These are phyloP conservation scores for Sinhomidia bicolor DNA, from an alignment of 2,888 invertebrate species.

Conservation along the genomic window DNA sequence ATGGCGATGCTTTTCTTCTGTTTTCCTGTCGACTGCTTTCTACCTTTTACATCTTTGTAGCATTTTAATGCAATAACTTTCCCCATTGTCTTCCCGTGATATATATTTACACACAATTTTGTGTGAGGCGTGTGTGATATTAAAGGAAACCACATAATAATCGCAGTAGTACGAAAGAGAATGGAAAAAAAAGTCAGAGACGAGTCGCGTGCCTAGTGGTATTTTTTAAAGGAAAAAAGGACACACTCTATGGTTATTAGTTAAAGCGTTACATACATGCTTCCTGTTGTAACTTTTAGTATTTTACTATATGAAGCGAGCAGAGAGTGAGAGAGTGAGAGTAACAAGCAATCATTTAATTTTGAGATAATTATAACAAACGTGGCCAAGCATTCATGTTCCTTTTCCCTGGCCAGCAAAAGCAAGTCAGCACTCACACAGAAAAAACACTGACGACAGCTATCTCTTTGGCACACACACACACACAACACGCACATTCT, in stretches of 20 bases:
- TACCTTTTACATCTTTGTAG: neutral
- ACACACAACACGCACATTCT: neutral
- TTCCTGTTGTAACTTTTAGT: neutral
- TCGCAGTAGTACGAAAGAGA: neutral
- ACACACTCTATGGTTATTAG: neutral
- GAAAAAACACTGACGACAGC: neutral
- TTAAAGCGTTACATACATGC: neutral
- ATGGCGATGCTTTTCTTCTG: too few relatives aligned
- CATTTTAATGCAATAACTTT: constrained; percentile 43
- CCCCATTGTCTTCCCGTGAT: constrained; percentile 21
- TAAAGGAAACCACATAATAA: constrained; percentile 7
- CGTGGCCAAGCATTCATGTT: constrained; percentile 27
- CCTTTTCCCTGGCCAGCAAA: neutral
- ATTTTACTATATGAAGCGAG: neutral
- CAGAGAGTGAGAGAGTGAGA: neutral
- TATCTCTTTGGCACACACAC: neutral
- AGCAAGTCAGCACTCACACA: too few relatives aligned
- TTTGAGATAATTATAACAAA: constrained; percentile 56
- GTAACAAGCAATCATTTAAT: constrained; percentile 35
- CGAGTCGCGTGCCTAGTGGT: constrained; percentile 49
- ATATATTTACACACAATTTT: neutral
- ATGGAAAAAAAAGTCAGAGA: neutral
- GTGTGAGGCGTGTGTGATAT: neutral
- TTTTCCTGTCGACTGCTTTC: neutral
- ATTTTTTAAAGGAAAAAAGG: neutral